These are phyloP conservation scores for Acanthosepion lycidas DNA, from an alignment of 2,888 invertebrate species.

Conservation along the genomic window DNA sequence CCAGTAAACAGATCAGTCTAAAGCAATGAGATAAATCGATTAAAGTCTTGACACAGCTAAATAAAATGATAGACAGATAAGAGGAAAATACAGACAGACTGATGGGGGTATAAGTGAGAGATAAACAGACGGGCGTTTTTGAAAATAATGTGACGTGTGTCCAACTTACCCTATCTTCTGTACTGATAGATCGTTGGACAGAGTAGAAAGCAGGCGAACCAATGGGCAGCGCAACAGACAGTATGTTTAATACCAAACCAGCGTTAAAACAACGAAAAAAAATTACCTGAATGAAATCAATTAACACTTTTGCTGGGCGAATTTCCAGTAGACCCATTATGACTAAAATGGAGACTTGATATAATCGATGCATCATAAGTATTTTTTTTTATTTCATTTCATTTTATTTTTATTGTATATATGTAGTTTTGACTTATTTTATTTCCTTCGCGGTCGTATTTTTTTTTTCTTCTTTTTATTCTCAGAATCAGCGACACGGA, in stretches of 20 bases:
- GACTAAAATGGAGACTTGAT: not conserved
- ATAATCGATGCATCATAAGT: not conserved
- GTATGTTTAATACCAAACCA: not conserved
- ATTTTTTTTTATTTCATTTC: not conserved
- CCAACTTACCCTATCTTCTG: not conserved
- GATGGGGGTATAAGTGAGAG: not conserved
- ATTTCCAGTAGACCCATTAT: constrained; percentile 7
- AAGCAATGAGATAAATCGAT: too few relatives aligned
- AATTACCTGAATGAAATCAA: not conserved
- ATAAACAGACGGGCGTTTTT: not conserved
- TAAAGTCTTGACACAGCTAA: not conserved
- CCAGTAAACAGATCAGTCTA: too few relatives aligned
- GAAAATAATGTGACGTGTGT: not conserved
- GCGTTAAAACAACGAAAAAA: not conserved
- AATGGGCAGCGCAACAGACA: not conserved
- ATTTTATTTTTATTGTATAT: too few relatives aligned
- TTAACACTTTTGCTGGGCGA: constrained; percentile 4
- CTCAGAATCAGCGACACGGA: too few relatives aligned
- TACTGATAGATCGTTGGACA: not conserved
- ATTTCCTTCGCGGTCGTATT: too few relatives aligned
- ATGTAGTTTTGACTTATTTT: too few relatives aligned
- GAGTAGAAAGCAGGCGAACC: not conserved
- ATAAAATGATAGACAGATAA: not conserved
- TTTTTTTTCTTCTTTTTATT: too few relatives aligned
- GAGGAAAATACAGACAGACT: not conserved